These are phyloP conservation scores for Phyllopteryx taeniolatus DNA, from an alignment of 2,113 vertebrate species.

Conservation along the genomic window DNA sequence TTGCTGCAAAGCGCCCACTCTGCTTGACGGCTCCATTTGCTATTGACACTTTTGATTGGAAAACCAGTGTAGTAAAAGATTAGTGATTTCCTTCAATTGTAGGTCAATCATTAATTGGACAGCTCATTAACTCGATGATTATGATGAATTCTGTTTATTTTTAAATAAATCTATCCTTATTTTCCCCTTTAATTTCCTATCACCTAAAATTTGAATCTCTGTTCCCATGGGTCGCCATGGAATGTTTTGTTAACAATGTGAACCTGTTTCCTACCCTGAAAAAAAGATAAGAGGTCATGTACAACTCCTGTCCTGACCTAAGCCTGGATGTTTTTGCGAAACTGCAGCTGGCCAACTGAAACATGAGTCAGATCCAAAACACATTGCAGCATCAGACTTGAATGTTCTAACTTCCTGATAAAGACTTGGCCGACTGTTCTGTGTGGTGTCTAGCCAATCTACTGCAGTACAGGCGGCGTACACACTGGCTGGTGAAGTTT, in stretches of 20 bases:
- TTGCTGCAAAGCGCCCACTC: too few relatives aligned
- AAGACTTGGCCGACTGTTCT: conserved; percentile 3
- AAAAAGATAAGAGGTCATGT: conserved; percentile 17
- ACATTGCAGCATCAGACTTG: conserved; percentile 12
- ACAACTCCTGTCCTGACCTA: not conserved
- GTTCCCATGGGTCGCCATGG: not conserved
- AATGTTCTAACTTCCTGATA: conserved; percentile 22
- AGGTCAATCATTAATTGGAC: not conserved
- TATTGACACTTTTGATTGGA: too few relatives aligned
- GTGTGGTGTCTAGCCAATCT: conserved; percentile 3
- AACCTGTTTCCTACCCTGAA: conserved; percentile 17
- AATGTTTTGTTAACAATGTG: conserved; percentile 17
- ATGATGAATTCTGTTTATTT: not conserved
- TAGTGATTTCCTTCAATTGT: not conserved
- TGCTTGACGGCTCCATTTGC: too few relatives aligned
- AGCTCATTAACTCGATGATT: not conserved
- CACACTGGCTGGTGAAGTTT: conserved; percentile 8
- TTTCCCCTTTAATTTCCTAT: not conserved
- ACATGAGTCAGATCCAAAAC: conserved; percentile 27
- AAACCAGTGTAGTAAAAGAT: not conserved
- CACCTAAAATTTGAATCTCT: conserved; percentile 2
- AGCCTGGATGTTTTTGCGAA: conserved; percentile 27
- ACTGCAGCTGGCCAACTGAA: conserved; percentile 25
- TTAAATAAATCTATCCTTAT: not conserved
- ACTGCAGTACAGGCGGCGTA: not conserved